Evolutionary conservation across 2,888 invertebrate species (phyloP), one percentile per base, ranked within the genome.

Genomic region (Idaea straminata): DNA sequence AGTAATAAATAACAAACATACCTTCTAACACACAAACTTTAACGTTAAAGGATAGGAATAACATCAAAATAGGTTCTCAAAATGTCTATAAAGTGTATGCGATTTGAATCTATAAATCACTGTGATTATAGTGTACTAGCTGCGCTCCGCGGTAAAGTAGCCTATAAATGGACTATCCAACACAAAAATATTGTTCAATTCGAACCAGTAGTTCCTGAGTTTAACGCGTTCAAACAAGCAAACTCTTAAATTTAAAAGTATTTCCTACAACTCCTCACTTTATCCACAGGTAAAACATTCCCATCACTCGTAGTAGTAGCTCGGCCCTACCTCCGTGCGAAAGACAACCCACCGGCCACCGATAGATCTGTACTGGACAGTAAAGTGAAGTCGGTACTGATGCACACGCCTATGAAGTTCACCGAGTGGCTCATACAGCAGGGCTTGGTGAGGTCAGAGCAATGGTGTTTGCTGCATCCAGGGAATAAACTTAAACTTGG

Each of bases 401-500:
- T 97, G 94, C 95, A 96, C 80, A 95, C 95, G 0, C 95, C 97
- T 0, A 96, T 96, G 72, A 97, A 97, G 86, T 97, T 97, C 81
- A 97, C 97, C 0, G 98, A 98, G 89, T 98, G 97, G 97, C 93
- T 98, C 63, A 96, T 98, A 67, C 97, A 97, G 80, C 96, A 97
- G 82, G 97, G 97, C 0, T 83, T 97, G 1, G 94, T 98, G 3
- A 94, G 96, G 57, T 95, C 96, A 0, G 97, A 97, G 78, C 97
- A 97, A 82, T 94, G 94, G 83, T 97, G 98, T 79, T 91, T 93
- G 0, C 87, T 95, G 63, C 97, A 97, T 82, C 85, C 94, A 0
- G 93, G 93, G 63, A 94, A 94, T 69, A 96, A 96, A 75, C 91
- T 97, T 0, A 97, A 97, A 81, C 88, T 98, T 5, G 96, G 95